Evolutionary conservation across 2,888 invertebrate genomes (phyloP).

Genomic region (Scaptomyza polygonia): DNA sequence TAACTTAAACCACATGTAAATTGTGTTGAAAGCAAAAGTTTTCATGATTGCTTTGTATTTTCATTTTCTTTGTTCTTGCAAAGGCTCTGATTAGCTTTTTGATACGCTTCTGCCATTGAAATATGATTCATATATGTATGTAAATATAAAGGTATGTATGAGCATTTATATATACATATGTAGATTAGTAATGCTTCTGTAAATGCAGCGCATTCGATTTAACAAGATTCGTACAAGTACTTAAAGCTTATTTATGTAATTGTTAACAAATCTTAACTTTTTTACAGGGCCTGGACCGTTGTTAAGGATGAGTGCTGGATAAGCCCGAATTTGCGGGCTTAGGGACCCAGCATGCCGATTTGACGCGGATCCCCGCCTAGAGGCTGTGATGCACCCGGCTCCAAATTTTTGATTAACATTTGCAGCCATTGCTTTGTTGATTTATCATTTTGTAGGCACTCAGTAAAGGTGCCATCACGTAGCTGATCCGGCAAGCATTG

Average conservation of each 20-base stretch:
- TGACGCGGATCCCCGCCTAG: constrained; percentile 86
- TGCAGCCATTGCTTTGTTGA: constrained; percentile 98
- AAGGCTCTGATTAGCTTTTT: constrained; percentile 3
- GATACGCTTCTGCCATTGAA: neutral
- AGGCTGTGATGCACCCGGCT: constrained; percentile 86
- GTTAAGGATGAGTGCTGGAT: neutral
- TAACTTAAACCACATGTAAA: constrained; percentile 7
- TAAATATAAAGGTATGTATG: constrained; percentile 7
- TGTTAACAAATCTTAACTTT: constrained; percentile 30
- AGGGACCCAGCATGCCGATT: constrained; percentile 86
- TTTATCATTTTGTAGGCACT: constrained; percentile 97
- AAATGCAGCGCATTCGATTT: constrained; percentile 6
- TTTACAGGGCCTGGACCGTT: constrained; percentile 21
- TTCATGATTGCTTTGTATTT: neutral
- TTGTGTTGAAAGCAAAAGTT: constrained; percentile 16
- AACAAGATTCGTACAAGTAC: constrained; percentile 20
- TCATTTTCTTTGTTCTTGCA: neutral
- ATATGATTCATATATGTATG: constrained; percentile 3
- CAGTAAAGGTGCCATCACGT: constrained; percentile 97
- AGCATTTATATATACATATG: neutral
- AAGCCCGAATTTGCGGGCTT: neutral
- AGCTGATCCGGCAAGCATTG: constrained; percentile 99
- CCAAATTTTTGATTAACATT: constrained; percentile 96
- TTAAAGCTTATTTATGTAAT: constrained; percentile 4
- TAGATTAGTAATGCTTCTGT: constrained; percentile 5